Evolutionary conservation across 1,140 invertebrate species (phyloP).

Genomic region (Scaptomyza montana): DNA sequence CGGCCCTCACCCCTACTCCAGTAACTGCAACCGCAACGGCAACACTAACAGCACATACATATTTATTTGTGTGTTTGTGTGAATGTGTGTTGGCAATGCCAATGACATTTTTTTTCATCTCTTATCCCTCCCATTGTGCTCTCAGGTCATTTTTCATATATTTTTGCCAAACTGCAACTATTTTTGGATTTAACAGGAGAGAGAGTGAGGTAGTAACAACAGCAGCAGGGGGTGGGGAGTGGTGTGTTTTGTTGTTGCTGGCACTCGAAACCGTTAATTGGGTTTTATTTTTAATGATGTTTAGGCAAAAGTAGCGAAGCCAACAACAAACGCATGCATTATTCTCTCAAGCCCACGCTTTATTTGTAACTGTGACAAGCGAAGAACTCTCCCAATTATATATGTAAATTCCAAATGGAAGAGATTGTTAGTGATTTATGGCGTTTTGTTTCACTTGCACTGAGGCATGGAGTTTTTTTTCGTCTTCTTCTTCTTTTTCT

Average conservation of each 20-base stretch:
- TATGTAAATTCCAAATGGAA: slow-evolving; percentile 63
- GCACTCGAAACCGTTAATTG: slow-evolving; percentile 73
- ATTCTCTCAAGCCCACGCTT: slow-evolving; percentile 14
- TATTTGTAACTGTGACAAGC: background rate
- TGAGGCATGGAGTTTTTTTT: background rate
- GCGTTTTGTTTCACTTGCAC: slow-evolving; percentile 16
- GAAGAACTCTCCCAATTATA: slow-evolving; percentile 38
- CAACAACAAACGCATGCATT: slow-evolving; percentile 34
- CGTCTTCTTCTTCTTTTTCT: background rate
- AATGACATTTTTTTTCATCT: slow-evolving; percentile 55
- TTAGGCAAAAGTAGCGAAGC: slow-evolving; percentile 34
- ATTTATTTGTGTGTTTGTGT: slow-evolving; percentile 28
- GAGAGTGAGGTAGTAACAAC: background rate
- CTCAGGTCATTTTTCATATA: slow-evolving; percentile 64
- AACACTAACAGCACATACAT: slow-evolving; percentile 23
- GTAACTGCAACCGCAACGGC: slow-evolving; percentile 40
- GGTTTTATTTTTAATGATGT: slow-evolving; percentile 77
- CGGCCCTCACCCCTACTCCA: slow-evolving; percentile 3
- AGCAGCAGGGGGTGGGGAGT: no score
- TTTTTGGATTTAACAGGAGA: slow-evolving; percentile 44
- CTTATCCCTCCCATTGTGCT: slow-evolving; percentile 16
- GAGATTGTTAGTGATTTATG: slow-evolving; percentile 66
- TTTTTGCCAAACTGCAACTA: slow-evolving; percentile 73
- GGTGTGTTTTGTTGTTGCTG: slow-evolving; percentile 36
- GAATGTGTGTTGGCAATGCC: slow-evolving; percentile 57